Evolutionary conservation across 2,888 invertebrate genomes (phyloP), one percentile per base, ranked within the genome.

Genomic region (Patella ulyssiponensis): DNA sequence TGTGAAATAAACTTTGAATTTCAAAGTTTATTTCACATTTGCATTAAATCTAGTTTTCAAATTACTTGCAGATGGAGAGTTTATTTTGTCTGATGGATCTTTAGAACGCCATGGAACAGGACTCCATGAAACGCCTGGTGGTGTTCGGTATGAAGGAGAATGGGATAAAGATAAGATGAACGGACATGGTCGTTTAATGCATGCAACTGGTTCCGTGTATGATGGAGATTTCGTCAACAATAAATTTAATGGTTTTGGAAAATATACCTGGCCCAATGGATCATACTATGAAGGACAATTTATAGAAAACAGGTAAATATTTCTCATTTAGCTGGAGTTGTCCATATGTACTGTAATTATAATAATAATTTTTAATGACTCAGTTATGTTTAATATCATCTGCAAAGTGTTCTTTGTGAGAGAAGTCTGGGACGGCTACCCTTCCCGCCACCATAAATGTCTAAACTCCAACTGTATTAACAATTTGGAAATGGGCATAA

Each of bases 101-200:
- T 79, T 89, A n/a, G 88, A 89, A 77, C 80, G 91, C 64, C 81
- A 78, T 73, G 91, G 91, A 5, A 76, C 78, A 14, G 91, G 91
- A 3, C 81, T 78, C 3, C 90, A 91, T 76, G 84, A 83, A 1
- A 88, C 89, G 0, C 79, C 80, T 2, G 89, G 88, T 20, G 91
- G 91, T 0, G 85, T 87, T 1, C 81, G 85, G 17, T 91, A 91
- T 79, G 82, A 85, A 15, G 91, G 91, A 9, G 79, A 83, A 9
- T 91, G 91, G 91, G 79, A 79, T 2, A 78, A 82, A 5, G 91
- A 91, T 80, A 90, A 90, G 74, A 91, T 91, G 91, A 90, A 88
- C 72, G 91, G 91, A 44, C 64, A 77, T n/a, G 91, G 91, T 3
- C 85, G 81, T 75, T 84, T 91, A 20, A 76, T 80, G 5, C 89